These are phyloP conservation scores for Muntiacus muntjak DNA, from an alignment of 2,113 vertebrate genomes.

Conservation along the genomic window DNA sequence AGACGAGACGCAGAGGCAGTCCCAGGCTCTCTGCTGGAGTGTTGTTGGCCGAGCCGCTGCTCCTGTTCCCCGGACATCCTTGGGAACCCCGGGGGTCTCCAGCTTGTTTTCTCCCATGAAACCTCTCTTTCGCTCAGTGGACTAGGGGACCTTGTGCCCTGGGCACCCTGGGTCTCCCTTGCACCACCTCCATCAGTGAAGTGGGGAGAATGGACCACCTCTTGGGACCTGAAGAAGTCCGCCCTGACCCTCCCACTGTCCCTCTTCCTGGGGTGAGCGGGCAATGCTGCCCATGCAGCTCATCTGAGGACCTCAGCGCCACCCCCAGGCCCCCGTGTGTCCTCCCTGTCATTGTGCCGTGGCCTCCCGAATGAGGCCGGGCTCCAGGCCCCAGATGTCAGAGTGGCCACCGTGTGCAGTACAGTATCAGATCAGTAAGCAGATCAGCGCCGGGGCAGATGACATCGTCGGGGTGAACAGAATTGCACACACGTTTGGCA, in stretches of 20 bases:
- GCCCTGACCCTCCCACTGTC: rapidly evolving
- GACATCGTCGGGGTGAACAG: conserved; percentile 34
- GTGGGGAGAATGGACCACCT: too few species aligned
- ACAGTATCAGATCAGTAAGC: background rate
- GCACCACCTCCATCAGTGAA: background rate
- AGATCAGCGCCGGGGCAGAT: conserved; percentile 41
- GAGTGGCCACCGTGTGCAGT: background rate
- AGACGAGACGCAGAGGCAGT: background rate
- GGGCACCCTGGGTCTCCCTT: background rate
- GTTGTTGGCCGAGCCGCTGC: background rate
- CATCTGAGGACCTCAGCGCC: background rate
- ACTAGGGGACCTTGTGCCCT: rapidly evolving
- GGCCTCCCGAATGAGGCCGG: background rate
- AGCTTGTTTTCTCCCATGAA: background rate
- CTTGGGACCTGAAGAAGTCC: background rate
- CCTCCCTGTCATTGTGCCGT: background rate
- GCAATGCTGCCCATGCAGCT: rapidly evolving
- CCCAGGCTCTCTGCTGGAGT: rapidly evolving
- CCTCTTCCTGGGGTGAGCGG: background rate
- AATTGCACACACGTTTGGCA: background rate
- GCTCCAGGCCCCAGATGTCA: background rate
- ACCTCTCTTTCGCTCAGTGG: background rate
- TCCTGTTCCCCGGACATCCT: background rate
- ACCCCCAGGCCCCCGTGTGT: rapidly evolving
- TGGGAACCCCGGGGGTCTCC: rapidly evolving